Evolutionary conservation across 2,888 invertebrate genomes (phyloP).

Genomic region (Amphipoea lucens): DNA sequence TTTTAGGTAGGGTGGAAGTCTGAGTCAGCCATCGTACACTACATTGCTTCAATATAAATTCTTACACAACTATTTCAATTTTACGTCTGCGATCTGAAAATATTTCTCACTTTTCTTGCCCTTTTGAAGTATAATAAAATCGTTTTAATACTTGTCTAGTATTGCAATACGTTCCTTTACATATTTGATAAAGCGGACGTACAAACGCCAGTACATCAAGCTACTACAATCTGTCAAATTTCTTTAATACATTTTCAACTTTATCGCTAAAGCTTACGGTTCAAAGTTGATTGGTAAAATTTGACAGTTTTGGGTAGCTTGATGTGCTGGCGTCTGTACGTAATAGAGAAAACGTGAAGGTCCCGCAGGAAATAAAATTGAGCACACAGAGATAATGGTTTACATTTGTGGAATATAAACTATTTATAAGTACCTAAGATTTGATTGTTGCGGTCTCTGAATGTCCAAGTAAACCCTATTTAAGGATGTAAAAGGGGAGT

Average conservation of each 20-base stretch:
- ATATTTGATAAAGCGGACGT: slow-evolving; percentile 56
- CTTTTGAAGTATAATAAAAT: slow-evolving; percentile 45
- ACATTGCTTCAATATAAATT: slow-evolving; percentile 60
- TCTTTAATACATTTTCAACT: no score
- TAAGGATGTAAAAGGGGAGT: slow-evolving; percentile 32
- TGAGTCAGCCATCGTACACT: slow-evolving; percentile 52
- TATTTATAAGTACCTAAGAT: slow-evolving; percentile 21
- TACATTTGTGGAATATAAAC: slow-evolving; percentile 41
- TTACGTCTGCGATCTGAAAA: slow-evolving; percentile 49
- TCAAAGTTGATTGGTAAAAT: no score
- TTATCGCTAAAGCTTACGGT: no score
- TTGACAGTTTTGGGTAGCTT: no score
- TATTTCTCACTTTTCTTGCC: slow-evolving; percentile 51
- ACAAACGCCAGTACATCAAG: no score
- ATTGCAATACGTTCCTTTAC: slow-evolving; percentile 43
- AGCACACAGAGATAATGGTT: slow-evolving; percentile 44
- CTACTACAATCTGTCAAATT: no score
- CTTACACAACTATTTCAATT: slow-evolving; percentile 64
- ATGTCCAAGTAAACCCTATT: slow-evolving; percentile 21
- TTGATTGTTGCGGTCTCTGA: slow-evolving; percentile 39
- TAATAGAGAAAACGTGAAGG: slow-evolving; percentile 40
- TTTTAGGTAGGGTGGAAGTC: slow-evolving; percentile 41
- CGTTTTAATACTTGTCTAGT: slow-evolving; percentile 33
- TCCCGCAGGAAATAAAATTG: slow-evolving; percentile 59
- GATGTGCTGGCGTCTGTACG: no score